Base-by-base conservation (phyloP, 2,888 invertebrate genomes). In the Linnaemya tessellans region DNA sequence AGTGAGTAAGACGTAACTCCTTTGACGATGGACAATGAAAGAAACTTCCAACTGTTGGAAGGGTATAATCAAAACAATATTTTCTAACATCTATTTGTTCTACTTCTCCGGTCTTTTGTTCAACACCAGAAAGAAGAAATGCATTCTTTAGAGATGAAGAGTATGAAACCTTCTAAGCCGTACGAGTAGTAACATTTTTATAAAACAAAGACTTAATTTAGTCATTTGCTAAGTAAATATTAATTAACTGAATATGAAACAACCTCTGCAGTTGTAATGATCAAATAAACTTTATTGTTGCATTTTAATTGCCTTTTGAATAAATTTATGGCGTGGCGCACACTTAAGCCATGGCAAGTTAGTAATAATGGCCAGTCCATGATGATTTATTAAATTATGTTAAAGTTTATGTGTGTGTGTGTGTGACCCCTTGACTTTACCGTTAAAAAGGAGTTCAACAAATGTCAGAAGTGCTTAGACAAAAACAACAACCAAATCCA, bases 391-490 rank as follows among this genome's bases (percentile, higher is more conserved):
- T 79, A 78, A 78, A 13, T 46, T 58, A 46, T 58, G 15, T 38
- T 20, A 15, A 22, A 56, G n/a, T 58, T 20, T n/a, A 1, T 20
- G 35, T 51, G 10, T 60, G 0, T 49, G 10, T 15, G 10, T 0
- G 41, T 56, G 56, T 67, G 58, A 58, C 35, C 58, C 20, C 38
- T 58, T 73, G 73, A 51, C 65, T 70, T 62, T 7, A 54, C 43
- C 51, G 25, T n/a, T 43, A 67, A 74, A 30, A n/a, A 67, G 20
- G 30, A 70, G 80, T 80, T 80, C 73, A 80, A 67, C 65, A 80
- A 80, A 73, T 80, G 73, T 67, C 80, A 67, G 73, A 80, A 73
- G 65, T 67, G 64, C 70, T 54, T n/a, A 25, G n/a, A 62, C 20
- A 46, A 46, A 38, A 67, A 51, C 25, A 51, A 30, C 18, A 38